Evolutionary conservation across 2,113 vertebrate genomes (phyloP), one percentile per base, ranked within the genome.

Genomic region (Odobenus rosmarus): DNA sequence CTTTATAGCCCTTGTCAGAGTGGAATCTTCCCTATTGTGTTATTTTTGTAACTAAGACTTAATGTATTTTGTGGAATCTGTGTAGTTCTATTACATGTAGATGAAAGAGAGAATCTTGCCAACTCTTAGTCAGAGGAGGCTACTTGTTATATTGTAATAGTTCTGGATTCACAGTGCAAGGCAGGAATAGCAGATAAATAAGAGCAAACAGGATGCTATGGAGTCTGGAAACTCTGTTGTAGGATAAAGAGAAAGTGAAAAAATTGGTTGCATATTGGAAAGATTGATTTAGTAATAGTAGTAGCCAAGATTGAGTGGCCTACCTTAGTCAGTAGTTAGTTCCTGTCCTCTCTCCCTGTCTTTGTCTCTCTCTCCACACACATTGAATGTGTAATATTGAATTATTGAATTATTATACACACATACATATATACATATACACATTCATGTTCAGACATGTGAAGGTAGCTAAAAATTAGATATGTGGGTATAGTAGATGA

Each of bases 11-110:
- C 49, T 61, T 42, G 8, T 61, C 57, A 24, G 7, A 67, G 51
- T 85, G 53, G 64, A 91, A 19, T 84, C 72, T 82, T 64, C 39
- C 83, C 36, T 5, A 8, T 51, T 57, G 51, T 57, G 4, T 69
- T 93, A 62, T 53, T 85, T 84, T 95, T 79, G 10, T 93, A 67
- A 64, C 82, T 51, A 93, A 64, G 26, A 72, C 15, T 51, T 51
- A 76, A n/a, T 31, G 7, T 64, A 18, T 49, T 49, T 33, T 26
- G 11, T 71, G 67, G 49, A 53, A 28, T 61, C 69, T 49, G 1
- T 64, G 86, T 64, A 28, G 46, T 90, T 84, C 67, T 83, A 1
- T 77, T 81, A 12, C 18, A n/a, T 26, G 14, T 21, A 74, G 39
- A 26, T 61, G 49, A 46, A 64, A n/a, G 36, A 76, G 49, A 84